phyloP scores from a whole-genome alignment of 2,888 invertebrate genomes.

The Microplitis manilae region DNA sequence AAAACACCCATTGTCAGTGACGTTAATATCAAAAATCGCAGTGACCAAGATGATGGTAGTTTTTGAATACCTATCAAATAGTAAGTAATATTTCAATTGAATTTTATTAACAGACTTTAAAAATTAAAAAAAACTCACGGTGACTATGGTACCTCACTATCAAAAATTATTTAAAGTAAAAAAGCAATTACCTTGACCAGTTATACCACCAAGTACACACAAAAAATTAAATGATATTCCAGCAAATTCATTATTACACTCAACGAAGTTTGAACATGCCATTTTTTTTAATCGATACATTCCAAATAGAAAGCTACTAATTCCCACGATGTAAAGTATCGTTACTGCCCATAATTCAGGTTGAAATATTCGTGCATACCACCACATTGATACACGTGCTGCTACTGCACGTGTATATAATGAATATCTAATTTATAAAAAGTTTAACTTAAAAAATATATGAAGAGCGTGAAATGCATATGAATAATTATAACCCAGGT shows the following conservation, averaged over 20 bases:
- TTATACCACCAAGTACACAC: slow-evolving; percentile 56
- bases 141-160: too few species aligned
- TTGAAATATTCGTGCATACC: slow-evolving; percentile 58
- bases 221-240: slow-evolving; percentile 55
- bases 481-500: background rate
- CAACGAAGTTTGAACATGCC: slow-evolving; percentile 40
- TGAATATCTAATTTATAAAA: slow-evolving; percentile 52
- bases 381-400: slow-evolving; percentile 53
- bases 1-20: slow-evolving; percentile 58
- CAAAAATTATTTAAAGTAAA: slow-evolving; percentile 9
- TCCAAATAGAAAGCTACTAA: slow-evolving; percentile 46
- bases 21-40: slow-evolving; percentile 55
- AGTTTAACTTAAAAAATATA: background rate
- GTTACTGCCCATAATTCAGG: slow-evolving; percentile 51
- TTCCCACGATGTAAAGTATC: slow-evolving; percentile 49
- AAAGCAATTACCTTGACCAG: slow-evolving; percentile 57
- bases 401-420: slow-evolving; percentile 57
- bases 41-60: slow-evolving; percentile 56
- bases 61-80: slow-evolving; percentile 53
- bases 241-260: slow-evolving; percentile 53
- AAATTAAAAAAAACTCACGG: background rate
- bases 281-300: slow-evolving; percentile 52
- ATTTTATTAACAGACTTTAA: background rate
- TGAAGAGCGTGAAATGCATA: background rate
- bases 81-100: background rate